phyloP scores from a whole-genome alignment of 2,888 invertebrate genomes.

The Leptinotarsa peninsularis region DNA sequence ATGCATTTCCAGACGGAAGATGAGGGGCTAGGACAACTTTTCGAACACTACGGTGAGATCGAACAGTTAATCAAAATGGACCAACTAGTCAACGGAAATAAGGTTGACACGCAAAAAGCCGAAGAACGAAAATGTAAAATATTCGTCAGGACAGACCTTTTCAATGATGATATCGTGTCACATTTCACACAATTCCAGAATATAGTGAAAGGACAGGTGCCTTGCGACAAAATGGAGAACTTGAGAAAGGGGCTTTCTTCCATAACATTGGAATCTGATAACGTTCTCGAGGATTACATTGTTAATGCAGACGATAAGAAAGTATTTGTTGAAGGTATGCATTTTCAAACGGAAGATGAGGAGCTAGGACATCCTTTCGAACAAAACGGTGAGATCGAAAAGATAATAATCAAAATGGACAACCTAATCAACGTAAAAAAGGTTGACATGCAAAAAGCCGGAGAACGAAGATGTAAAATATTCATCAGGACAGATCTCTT shows the following conservation, averaged over 20 bases:
- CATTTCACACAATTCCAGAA: too few relatives aligned
- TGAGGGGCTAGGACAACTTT: slow-evolving; percentile 95
- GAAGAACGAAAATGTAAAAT: slow-evolving; percentile 96
- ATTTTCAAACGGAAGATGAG: slow-evolving; percentile 98
- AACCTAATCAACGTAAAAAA: slow-evolving; percentile 94
- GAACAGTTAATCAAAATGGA: slow-evolving; percentile 94
- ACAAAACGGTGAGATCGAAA: slow-evolving; percentile 93
- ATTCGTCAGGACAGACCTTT: slow-evolving; percentile 93
- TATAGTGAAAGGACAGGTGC: too few relatives aligned
- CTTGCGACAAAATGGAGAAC: slow-evolving; percentile 89
- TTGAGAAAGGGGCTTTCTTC: slow-evolving; percentile 65
- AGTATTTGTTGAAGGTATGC: slow-evolving; percentile 97
- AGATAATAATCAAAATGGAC: slow-evolving; percentile 93
- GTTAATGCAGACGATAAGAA: slow-evolving; percentile 75
- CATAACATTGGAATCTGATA: slow-evolving; percentile 78
- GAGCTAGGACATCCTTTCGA: slow-evolving; percentile 95
- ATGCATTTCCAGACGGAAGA: slow-evolving; percentile 98
- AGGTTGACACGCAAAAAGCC: slow-evolving; percentile 95
- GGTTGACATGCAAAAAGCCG: slow-evolving; percentile 95
- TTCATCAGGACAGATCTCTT: slow-evolving; percentile 94
- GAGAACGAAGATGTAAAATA: slow-evolving; percentile 94
- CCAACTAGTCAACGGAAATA: slow-evolving; percentile 93
- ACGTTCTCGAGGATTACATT: slow-evolving; percentile 84
- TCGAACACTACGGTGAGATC: slow-evolving; percentile 92
- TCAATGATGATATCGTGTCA: slow-evolving; percentile 79